A percentile compares a stretch with the other conserved stretches of the same genome.
These are phyloP conservation scores for Heterohyrax brucei DNA, from an alignment of 2,797 vertebrate genomes.

Conservation along the genomic window DNA sequence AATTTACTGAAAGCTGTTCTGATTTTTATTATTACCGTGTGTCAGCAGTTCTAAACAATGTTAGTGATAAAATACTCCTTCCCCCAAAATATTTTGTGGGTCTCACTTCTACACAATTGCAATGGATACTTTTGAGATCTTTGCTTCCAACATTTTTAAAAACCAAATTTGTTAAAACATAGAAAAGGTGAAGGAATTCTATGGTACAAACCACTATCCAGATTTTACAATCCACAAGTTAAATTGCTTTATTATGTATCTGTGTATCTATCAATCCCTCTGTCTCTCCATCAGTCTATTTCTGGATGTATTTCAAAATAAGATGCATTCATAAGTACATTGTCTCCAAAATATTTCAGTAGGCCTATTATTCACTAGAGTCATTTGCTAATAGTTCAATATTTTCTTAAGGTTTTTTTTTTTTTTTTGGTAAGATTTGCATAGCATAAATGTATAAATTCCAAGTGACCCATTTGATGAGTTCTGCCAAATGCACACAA, in stretches of 20 bases:
- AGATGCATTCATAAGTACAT: background rate
- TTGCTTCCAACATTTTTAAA: slow-evolving; percentile 7
- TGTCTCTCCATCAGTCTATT: background rate
- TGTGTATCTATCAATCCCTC: background rate
- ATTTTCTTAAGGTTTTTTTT: slow-evolving; percentile 36
- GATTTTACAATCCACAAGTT: background rate
- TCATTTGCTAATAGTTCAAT: slow-evolving; percentile 19
- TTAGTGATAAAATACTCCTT: slow-evolving; percentile 72
- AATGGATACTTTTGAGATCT: background rate
- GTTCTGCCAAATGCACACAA: background rate
- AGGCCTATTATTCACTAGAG: slow-evolving; percentile 22
- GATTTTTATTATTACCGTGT: slow-evolving; percentile 79
- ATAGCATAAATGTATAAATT: background rate
- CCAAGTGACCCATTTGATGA: background rate
- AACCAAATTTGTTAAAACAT: slow-evolving; percentile 40
- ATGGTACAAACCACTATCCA: background rate
- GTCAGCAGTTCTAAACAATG: slow-evolving; percentile 64
- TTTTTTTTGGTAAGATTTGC: slow-evolving; percentile 24
- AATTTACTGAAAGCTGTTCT: slow-evolving; percentile 45
- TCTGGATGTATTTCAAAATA: slow-evolving; percentile 12
- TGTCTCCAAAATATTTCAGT: slow-evolving; percentile 30
- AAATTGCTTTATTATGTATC: background rate
- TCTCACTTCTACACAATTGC: slow-evolving; percentile 67
- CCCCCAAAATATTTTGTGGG: slow-evolving; percentile 48
- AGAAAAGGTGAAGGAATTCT: slow-evolving; percentile 53